Evolutionary conservation across 2,797 vertebrate species (phyloP).

Genomic region (Staurois parvus): DNA sequence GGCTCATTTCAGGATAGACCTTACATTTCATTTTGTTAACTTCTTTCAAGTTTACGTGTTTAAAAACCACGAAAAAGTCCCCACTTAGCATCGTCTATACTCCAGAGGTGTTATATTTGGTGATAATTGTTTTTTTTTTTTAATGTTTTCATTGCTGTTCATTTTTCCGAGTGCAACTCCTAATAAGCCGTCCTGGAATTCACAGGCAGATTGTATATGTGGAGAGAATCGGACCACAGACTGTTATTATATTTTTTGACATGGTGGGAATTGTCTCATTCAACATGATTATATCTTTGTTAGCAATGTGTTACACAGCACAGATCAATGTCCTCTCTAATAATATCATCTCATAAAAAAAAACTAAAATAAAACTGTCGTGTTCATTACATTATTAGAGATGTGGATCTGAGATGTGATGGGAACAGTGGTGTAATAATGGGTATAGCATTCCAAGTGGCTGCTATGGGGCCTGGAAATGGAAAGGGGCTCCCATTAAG

Average conservation of each 20-base stretch:
- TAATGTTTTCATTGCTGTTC: constrained; percentile 5
- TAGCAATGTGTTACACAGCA: neutral
- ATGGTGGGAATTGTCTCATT: neutral
- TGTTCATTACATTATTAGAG: neutral
- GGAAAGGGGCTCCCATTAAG: too few species aligned
- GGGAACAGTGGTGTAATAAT: neutral
- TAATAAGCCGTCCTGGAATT: neutral
- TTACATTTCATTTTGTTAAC: neutral
- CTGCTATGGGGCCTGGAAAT: too few species aligned
- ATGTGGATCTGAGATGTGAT: neutral
- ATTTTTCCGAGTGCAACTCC: constrained; percentile 9
- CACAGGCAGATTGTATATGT: neutral
- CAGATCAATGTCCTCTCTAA: neutral
- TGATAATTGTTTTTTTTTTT: constrained; percentile 44
- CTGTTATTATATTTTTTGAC: too few species aligned
- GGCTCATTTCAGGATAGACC: too few species aligned
- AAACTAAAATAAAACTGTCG: too few species aligned
- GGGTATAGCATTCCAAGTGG: too few species aligned
- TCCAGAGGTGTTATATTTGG: constrained; percentile 16
- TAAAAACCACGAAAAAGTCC: neutral
- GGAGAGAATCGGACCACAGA: neutral
- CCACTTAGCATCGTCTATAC: neutral
- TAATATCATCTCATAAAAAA: neutral
- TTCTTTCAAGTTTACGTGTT: neutral
- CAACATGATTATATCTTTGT: neutral